Conservation (phyloP, 1,140 invertebrate genomes). For the Pomacea maculata region DNA sequence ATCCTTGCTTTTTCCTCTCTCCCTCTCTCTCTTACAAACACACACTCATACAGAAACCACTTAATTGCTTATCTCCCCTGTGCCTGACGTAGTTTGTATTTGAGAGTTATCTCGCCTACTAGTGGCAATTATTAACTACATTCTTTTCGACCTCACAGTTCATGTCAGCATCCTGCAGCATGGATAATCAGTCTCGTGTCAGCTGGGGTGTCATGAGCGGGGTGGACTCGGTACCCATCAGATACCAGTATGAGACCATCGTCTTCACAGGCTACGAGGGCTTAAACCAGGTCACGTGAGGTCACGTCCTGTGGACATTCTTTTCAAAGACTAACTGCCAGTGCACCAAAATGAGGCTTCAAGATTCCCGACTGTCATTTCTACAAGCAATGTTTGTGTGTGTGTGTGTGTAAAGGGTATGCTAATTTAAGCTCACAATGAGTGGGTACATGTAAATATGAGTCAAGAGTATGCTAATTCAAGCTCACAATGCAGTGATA, state of each 20-base stretch:
- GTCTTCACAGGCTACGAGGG: conserved; percentile 34
- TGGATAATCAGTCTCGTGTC: conserved; percentile 28
- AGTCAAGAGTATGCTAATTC: background rate
- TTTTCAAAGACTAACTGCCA: too few species aligned
- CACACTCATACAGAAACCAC: too few species aligned
- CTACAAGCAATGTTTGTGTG: background rate
- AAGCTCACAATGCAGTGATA: background rate
- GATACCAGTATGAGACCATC: conserved; percentile 34
- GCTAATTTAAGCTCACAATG: background rate
- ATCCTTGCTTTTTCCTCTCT: too few species aligned
- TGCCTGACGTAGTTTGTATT: too few species aligned
- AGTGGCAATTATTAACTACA: too few species aligned
- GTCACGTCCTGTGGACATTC: too few species aligned
- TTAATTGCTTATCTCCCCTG: too few species aligned
- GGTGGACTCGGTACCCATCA: conserved; percentile 38
- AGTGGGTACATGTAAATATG: too few species aligned
- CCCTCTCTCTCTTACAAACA: too few species aligned
- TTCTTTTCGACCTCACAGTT: conserved; percentile 7
- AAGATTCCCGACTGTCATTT: too few species aligned
- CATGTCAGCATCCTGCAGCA: conserved; percentile 32
- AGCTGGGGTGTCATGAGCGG: conserved; percentile 49
- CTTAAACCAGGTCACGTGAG: conserved; percentile 40
- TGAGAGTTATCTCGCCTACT: too few species aligned
- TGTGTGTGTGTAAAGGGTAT: background rate
- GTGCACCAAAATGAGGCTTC: too few species aligned